These are phyloP conservation scores for Drosophila equinoxialis DNA, from an alignment of 1,140 invertebrate genomes.

Conservation along the genomic window DNA sequence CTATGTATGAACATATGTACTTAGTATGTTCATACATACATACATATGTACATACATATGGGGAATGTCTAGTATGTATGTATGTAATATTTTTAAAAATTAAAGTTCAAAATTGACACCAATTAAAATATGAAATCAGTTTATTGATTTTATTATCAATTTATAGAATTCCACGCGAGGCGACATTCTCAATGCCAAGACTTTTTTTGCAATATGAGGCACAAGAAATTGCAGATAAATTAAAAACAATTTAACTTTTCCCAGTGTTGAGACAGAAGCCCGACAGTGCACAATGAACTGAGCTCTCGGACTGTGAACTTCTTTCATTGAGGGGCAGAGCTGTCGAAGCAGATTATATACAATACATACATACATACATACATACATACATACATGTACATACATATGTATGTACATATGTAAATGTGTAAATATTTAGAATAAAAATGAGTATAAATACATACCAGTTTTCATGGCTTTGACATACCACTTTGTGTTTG, in stretches of 20 bases:
- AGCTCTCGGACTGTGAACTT: conserved; percentile 73
- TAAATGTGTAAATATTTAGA: no score
- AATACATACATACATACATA: neutral
- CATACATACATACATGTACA: neutral
- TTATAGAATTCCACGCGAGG: conserved; percentile 51
- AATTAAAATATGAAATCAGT: conserved; percentile 47
- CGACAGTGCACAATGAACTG: conserved; percentile 69
- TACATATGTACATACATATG: conserved; percentile 16
- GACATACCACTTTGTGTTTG: no score
- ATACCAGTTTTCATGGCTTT: no score
- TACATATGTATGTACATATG: conserved; percentile 9
- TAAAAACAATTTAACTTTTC: conserved; percentile 79
- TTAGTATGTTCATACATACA: no score
- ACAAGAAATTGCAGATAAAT: conserved; percentile 75
- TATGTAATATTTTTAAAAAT: neutral
- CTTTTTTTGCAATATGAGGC: conserved; percentile 30
- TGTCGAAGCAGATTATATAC: conserved; percentile 33
- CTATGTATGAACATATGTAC: no score
- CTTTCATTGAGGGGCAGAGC: conserved; percentile 63
- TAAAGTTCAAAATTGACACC: conserved; percentile 1
- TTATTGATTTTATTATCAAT: conserved; percentile 74
- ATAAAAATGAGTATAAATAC: no score
- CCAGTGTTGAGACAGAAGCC: conserved; percentile 24
- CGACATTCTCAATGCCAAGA: conserved; percentile 17
- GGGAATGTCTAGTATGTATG: no score